Evolutionary conservation across 2,888 invertebrate species (phyloP), one percentile per base, ranked within the genome.

Genomic region (Torymus tubicola): DNA sequence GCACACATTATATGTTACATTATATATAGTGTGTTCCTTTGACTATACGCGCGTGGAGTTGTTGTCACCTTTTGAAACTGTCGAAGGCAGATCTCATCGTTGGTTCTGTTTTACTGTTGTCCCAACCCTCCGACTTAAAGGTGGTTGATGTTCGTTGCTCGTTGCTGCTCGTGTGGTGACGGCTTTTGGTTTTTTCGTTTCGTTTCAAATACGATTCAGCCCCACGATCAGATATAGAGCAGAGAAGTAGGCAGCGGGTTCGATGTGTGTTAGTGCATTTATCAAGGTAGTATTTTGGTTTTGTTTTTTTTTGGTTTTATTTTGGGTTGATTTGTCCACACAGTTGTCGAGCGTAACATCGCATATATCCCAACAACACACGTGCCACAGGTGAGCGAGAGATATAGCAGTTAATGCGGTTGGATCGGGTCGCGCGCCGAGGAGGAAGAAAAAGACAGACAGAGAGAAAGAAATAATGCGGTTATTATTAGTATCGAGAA

Each of bases 61-160:
- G 87, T 42, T 84, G 87, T 90, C 90, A 91, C 91, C 91, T 91
- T 89, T 90, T 90, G 86, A 90, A 91, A 85, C 86, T 87, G 89
- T 91, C 90, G 90, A 90, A 91, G 85, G 89, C 88, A 83, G 90
- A 89, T 83, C 87, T 87, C 86, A 85, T 87, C 82, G 88, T 84
- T 80, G 88, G 88, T 76, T 87, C 87, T 82, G 85, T 85, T 86
- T 87, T 89, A 86, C 80, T 89, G 86, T 80, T 85, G 80, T 90
- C 89, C 90, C 90, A 89, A 88, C 87, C 88, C 81, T 88, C 89
- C 84, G 86, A 88, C 87, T 89, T 89, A 80, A 89, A 89, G 85
- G 88, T 87, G 84, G 90, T 88, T 78, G 89, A 88, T 63, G 89
- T 90, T 84, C 88, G 88, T 78, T 91, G 90, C 85, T 91, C 90